Evolutionary conservation across 2,888 invertebrate genomes (phyloP).

Genomic region (Caenorhabditis macrosperma): DNA sequence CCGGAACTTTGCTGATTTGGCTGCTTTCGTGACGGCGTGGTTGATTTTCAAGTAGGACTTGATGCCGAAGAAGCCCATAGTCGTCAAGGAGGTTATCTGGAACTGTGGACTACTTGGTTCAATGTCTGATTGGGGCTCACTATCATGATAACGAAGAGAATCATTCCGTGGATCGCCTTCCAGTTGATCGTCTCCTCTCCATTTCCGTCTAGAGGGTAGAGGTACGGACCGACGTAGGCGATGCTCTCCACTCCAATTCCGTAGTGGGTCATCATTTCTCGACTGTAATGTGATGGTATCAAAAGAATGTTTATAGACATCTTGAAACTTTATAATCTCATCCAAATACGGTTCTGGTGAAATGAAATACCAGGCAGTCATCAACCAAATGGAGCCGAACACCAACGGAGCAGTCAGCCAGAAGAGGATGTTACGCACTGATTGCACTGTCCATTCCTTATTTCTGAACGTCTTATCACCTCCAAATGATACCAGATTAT

Average conservation of each 20-base stretch:
- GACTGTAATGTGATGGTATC: not conserved
- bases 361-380: not conserved
- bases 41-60: too few relatives aligned
- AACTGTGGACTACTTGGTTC: too few relatives aligned
- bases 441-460: not conserved
- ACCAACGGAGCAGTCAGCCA: not conserved
- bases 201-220: not conserved
- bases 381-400: not conserved
- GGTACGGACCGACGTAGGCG: too few relatives aligned
- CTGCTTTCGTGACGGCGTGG: too few relatives aligned
- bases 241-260: too few relatives aligned
- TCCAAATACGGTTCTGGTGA: not conserved
- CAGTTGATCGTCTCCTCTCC: too few relatives aligned
- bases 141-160: too few relatives aligned
- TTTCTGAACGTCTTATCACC: not conserved
- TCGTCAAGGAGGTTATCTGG: too few relatives aligned
- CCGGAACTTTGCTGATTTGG: not conserved
- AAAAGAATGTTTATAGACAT: not conserved
- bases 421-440: not conserved
- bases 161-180: too few relatives aligned
- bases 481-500: too few relatives aligned
- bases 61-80: too few relatives aligned
- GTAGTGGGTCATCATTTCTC: not conserved
- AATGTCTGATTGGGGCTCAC: too few relatives aligned
- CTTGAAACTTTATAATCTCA: not conserved